phyloP scores from a whole-genome alignment of 2,888 invertebrate species.

The Xanthostigma xanthostigma region DNA sequence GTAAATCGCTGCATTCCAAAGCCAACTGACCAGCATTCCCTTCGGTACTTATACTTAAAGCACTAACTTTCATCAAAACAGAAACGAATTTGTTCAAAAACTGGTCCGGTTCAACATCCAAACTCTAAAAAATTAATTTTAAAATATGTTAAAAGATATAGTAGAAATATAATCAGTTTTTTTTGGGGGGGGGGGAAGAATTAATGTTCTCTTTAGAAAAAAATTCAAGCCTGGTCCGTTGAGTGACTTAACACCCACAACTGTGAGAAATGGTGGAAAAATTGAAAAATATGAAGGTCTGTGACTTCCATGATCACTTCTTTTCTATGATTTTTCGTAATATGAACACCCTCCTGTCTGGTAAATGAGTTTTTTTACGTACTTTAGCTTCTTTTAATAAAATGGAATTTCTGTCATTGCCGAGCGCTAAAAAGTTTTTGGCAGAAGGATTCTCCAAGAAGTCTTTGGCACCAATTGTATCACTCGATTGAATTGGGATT shows the following conservation, averaged over 20 bases:
- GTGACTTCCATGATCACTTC: no score
- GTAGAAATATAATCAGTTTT: no score
- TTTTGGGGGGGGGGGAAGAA: no score
- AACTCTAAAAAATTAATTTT: no score
- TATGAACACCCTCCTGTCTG: no score
- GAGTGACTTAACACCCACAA: no score
- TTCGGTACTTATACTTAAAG: slow-evolving; percentile 36
- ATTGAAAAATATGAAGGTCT: no score
- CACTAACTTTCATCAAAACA: slow-evolving; percentile 36
- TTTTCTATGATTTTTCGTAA: no score
- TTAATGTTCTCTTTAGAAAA: no score
- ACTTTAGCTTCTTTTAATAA: slow-evolving; percentile 25
- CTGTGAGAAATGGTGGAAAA: no score
- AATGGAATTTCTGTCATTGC: slow-evolving; percentile 23
- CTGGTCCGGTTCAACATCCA: slow-evolving; percentile 11
- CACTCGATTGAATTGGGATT: slow-evolving; percentile 8
- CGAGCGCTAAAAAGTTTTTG: slow-evolving; percentile 32
- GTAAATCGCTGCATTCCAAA: slow-evolving; percentile 29
- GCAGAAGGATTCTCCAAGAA: slow-evolving; percentile 32
- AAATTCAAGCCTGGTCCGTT: no score
- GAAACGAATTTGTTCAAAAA: slow-evolving; percentile 26
- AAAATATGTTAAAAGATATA: slow-evolving; percentile 2
- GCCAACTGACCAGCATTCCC: slow-evolving; percentile 27
- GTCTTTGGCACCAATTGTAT: slow-evolving; percentile 24
- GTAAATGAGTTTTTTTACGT: slow-evolving; percentile 3